phyloP scores from a whole-genome alignment of 2,888 invertebrate species.

The Brenthis hecate region DNA sequence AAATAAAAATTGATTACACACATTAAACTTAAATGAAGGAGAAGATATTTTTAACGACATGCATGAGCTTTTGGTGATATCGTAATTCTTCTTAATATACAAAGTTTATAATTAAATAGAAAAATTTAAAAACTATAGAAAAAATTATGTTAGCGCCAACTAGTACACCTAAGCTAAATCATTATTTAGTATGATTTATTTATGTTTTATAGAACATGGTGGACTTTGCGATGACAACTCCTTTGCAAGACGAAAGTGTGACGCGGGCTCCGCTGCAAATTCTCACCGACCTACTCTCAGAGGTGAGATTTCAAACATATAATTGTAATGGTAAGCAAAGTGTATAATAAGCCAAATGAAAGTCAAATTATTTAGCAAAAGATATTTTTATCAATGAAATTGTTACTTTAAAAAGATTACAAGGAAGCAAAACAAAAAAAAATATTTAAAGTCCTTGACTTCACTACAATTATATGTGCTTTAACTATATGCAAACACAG shows the following conservation, averaged over 20 bases:
- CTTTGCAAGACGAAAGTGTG: conserved; percentile 89
- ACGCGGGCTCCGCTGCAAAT: conserved; percentile 87
- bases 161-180: background rate
- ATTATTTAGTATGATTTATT: background rate
- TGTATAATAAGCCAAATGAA: background rate
- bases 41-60: no score
- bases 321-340: no score
- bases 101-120: no score
- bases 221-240: conserved; percentile 88
- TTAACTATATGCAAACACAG: conserved; percentile 3
- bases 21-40: background rate
- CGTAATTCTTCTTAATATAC: no score
- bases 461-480: background rate
- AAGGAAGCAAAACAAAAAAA: background rate
- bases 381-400: background rate
- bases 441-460: conserved; percentile 3
- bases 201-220: conserved; percentile 84
- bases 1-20: background rate
- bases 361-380: background rate
- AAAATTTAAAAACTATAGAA: no score
- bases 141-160: no score
- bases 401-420: no score
- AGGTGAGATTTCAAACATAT: conserved; percentile 56
- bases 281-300: conserved; percentile 86
- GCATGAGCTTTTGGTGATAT: no score